These are phyloP conservation scores for Antennarius striatus DNA, from an alignment of 2,113 vertebrate species.

Conservation along the genomic window DNA sequence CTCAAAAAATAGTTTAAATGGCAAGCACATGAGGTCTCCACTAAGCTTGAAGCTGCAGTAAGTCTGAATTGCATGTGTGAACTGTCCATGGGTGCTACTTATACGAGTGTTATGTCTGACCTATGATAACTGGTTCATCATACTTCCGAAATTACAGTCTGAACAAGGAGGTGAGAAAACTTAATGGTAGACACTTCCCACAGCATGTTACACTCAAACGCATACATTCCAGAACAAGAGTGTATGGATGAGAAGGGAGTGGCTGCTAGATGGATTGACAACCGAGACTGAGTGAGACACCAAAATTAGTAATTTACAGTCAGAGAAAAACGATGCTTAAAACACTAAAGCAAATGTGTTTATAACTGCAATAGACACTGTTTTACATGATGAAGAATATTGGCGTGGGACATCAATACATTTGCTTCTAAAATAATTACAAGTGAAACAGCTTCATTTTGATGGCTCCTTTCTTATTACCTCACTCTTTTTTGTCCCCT, in stretches of 20 bases:
- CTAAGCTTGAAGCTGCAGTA: slow-evolving; percentile 2
- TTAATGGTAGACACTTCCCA: slow-evolving; percentile 38
- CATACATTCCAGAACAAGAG: slow-evolving; percentile 50
- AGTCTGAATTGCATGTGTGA: slow-evolving; percentile 12
- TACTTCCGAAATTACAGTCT: slow-evolving; percentile 50
- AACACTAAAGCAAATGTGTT: background rate
- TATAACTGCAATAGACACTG: background rate
- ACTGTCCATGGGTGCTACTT: slow-evolving; percentile 40
- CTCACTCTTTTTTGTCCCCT: slow-evolving; percentile 4
- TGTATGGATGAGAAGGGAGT: slow-evolving; percentile 59
- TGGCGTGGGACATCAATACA: background rate
- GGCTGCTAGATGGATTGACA: slow-evolving; percentile 39
- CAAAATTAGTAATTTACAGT: slow-evolving; percentile 35
- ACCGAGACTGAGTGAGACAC: background rate
- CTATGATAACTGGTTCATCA: slow-evolving; percentile 30
- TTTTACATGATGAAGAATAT: slow-evolving; percentile 17
- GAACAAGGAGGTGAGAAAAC: slow-evolving; percentile 32
- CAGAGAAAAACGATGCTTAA: slow-evolving; percentile 5
- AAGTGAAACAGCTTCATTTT: background rate
- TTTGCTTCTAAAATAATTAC: background rate
- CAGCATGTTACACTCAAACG: slow-evolving; percentile 34
- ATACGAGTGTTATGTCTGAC: slow-evolving; percentile 23
- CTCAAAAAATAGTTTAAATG: slow-evolving; percentile 26
- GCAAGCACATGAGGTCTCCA: background rate
- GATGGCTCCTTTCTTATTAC: background rate